phyloP scores from a whole-genome alignment of 1,140 invertebrate genomes.

The Diorhabda carinulata region DNA sequence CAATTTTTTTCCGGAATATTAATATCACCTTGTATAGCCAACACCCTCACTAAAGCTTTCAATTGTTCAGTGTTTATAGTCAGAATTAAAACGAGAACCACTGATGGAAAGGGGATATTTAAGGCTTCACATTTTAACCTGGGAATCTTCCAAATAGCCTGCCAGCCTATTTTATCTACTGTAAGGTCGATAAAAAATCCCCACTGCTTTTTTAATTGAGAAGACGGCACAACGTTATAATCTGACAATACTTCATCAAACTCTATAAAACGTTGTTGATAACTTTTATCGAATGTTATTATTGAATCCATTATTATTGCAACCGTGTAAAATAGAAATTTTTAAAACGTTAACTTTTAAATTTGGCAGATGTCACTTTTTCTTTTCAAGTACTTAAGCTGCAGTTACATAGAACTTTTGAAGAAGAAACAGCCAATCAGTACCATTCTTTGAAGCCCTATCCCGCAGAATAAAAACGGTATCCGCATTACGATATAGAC shows the following conservation, averaged over 20 bases:
- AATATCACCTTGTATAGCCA: constrained; percentile 59
- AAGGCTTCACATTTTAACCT: constrained; percentile 55
- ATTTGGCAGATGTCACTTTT: too few species aligned
- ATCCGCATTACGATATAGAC: too few species aligned
- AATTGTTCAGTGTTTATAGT: constrained; percentile 51
- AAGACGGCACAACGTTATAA: constrained; percentile 49
- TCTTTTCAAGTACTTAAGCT: too few species aligned
- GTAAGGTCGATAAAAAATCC: constrained; percentile 54
- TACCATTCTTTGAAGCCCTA: too few species aligned
- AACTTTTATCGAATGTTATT: constrained; percentile 57
- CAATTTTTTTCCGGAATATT: constrained; percentile 56
- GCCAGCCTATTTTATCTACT: constrained; percentile 58
- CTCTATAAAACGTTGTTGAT: constrained; percentile 54
- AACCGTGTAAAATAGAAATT: too few species aligned
- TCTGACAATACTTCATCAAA: constrained; percentile 52
- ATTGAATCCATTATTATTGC: constrained; percentile 46
- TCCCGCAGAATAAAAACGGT: too few species aligned
- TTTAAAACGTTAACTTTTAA: too few species aligned
- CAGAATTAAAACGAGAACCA: constrained; percentile 56
- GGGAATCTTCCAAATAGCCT: constrained; percentile 61
- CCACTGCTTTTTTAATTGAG: constrained; percentile 55
- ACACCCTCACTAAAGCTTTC: constrained; percentile 51
- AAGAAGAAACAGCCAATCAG: too few species aligned
- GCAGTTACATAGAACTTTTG: too few species aligned
- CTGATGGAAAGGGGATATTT: constrained; percentile 56